Conservation (phyloP, 1,140 invertebrate species). For the Heliconius nattereri region DNA sequence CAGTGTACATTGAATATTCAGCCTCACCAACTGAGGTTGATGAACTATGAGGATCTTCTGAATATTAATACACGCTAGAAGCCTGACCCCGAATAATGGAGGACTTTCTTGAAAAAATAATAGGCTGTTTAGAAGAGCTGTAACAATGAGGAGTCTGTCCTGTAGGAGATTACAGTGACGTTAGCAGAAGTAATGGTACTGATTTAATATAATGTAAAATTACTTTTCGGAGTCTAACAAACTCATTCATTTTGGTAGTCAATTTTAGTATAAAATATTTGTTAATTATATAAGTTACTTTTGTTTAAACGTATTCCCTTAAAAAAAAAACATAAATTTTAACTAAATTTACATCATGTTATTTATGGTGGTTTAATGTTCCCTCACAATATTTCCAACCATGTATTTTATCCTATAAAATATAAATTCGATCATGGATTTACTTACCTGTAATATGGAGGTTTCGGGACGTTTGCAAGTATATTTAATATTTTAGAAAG, state of each 20-base stretch:
- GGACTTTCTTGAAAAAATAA: conserved; percentile 41
- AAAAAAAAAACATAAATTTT: no score
- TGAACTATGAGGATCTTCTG: conserved; percentile 41
- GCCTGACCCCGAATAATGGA: conserved; percentile 44
- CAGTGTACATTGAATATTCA: conserved; percentile 38
- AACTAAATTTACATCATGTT: neutral
- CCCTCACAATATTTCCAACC: neutral
- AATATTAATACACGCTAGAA: conserved; percentile 42
- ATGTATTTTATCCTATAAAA: conserved; percentile 20
- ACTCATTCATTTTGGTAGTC: neutral
- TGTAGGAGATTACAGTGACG: conserved; percentile 5
- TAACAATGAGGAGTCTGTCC: conserved; percentile 34
- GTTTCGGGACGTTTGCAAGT: conserved; percentile 49
- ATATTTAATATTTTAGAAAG: conserved; percentile 77
- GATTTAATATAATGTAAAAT: neutral
- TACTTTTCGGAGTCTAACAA: neutral
- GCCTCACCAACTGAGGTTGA: conserved; percentile 37
- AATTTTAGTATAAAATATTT: neutral
- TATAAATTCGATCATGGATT: conserved; percentile 23
- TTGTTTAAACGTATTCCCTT: no score
- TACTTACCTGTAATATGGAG: conserved; percentile 38
- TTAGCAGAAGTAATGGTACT: neutral
- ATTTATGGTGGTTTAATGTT: neutral
- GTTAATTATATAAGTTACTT: neutral
- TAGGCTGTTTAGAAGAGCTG: conserved; percentile 30